phyloP scores from a whole-genome alignment of 2,797 vertebrate species.

The Clarias fuscus region DNA sequence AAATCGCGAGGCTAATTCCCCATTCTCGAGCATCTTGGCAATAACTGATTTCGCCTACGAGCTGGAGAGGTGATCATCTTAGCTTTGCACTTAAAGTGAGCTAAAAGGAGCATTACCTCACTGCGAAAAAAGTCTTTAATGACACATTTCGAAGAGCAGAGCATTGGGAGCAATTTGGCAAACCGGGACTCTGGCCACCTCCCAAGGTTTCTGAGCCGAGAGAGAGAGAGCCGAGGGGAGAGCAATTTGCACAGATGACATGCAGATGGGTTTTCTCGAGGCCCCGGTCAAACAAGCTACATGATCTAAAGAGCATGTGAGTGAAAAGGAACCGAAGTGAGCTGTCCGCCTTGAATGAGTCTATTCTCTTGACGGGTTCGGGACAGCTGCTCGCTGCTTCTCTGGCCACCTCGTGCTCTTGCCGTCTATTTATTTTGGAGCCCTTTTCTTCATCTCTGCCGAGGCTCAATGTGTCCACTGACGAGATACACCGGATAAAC shows the following conservation, averaged over 20 bases:
- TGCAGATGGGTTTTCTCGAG: constrained; percentile 52
- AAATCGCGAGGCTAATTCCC: constrained; percentile 48
- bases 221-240: constrained; percentile 28
- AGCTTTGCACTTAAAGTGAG: constrained; percentile 12
- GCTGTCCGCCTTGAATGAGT: neutral
- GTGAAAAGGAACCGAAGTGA: constrained; percentile 4
- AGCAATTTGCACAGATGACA: constrained; percentile 50
- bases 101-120: constrained; percentile 33
- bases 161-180: constrained; percentile 43
- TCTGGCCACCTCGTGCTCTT: neutral
- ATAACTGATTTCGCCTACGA: constrained; percentile 45
- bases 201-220: constrained; percentile 38
- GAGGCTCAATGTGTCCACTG: constrained; percentile 23
- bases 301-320: constrained; percentile 26
- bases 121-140: constrained; percentile 38
- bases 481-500: constrained; percentile 27
- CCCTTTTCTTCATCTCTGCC: constrained; percentile 34
- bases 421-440: constrained; percentile 24
- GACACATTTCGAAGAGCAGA: constrained; percentile 38
- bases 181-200: constrained; percentile 24
- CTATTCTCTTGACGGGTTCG: neutral
- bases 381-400: neutral
- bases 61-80: constrained; percentile 33
- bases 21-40: constrained; percentile 29
- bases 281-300: constrained; percentile 30